phyloP scores from a whole-genome alignment of 2,797 vertebrate genomes.

The Vireo griseus region DNA sequence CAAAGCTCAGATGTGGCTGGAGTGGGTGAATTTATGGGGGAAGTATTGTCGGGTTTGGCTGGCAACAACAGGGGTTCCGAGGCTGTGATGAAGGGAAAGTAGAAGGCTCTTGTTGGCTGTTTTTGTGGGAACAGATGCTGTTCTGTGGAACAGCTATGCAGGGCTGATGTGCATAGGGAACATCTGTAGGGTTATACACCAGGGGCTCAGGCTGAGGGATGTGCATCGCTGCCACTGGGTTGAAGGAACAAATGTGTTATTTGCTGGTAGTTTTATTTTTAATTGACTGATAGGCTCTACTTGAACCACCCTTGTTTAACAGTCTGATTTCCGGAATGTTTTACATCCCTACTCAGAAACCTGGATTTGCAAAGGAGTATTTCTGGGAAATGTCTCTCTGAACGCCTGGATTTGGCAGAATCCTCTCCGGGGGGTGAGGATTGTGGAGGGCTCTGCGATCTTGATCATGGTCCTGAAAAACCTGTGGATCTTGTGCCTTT shows the following conservation, averaged over 20 bases:
- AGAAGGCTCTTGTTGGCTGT: background rate
- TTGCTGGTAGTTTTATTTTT: background rate
- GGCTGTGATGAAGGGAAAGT: background rate
- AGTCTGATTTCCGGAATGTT: background rate
- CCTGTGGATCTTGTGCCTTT: fast-evolving
- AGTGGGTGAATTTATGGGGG: background rate
- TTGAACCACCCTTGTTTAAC: fast-evolving
- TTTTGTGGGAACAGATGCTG: background rate
- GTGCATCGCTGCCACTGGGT: background rate
- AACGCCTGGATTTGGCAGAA: background rate
- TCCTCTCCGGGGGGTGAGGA: background rate
- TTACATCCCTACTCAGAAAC: background rate
- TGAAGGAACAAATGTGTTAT: background rate
- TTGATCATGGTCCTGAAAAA: fast-evolving
- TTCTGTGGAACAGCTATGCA: fast-evolving
- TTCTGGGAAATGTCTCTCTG: background rate
- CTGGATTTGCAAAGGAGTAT: fast-evolving
- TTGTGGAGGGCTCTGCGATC: background rate
- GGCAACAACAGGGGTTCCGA: background rate
- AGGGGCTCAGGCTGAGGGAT: background rate
- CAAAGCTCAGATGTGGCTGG: background rate
- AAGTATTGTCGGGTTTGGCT: background rate
- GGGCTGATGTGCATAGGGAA: fast-evolving
- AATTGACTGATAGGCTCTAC: background rate
- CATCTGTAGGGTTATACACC: background rate